These are phyloP conservation scores for Phengaris alcon DNA, from an alignment of 2,888 invertebrate genomes.

Conservation along the genomic window DNA sequence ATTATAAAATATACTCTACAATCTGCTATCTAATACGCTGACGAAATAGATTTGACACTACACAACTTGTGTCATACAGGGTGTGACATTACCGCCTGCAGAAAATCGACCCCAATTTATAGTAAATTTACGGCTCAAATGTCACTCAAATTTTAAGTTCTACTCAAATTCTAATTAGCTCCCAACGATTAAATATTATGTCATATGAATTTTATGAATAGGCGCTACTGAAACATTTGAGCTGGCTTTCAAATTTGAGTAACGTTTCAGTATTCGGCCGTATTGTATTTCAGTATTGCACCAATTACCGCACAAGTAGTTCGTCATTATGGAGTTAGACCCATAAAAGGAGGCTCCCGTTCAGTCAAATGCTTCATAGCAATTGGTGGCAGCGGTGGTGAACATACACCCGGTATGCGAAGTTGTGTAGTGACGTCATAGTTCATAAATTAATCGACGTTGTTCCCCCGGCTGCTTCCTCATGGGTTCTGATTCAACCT, in stretches of 20 bases:
- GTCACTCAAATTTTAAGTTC: not conserved
- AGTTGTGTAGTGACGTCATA: constrained; percentile 43
- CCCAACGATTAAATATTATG: not conserved
- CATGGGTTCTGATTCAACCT: constrained; percentile 78
- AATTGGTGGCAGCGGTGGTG: constrained; percentile 20
- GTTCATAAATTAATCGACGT: constrained; percentile 36
- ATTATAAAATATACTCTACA: constrained; percentile 2
- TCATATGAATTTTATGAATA: not conserved
- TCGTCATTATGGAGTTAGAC: no score
- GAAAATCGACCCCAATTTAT: not conserved
- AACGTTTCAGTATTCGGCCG: no score
- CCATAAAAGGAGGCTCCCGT: no score
- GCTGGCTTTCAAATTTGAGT: no score
- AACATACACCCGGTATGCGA: constrained; percentile 40
- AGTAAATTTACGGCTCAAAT: not conserved
- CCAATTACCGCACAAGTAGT: no score
- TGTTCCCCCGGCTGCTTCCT: constrained; percentile 42
- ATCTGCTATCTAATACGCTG: constrained; percentile 30
- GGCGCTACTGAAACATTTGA: not conserved
- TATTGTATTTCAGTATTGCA: no score
- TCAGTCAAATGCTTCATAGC: no score
- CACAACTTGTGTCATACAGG: constrained; percentile 3
- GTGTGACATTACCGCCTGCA: not conserved
- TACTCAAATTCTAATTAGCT: not conserved
- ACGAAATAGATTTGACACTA: constrained; percentile 31